Evolutionary conservation across 2,797 vertebrate species (phyloP).

Genomic region (Sylvilagus floridanus): DNA sequence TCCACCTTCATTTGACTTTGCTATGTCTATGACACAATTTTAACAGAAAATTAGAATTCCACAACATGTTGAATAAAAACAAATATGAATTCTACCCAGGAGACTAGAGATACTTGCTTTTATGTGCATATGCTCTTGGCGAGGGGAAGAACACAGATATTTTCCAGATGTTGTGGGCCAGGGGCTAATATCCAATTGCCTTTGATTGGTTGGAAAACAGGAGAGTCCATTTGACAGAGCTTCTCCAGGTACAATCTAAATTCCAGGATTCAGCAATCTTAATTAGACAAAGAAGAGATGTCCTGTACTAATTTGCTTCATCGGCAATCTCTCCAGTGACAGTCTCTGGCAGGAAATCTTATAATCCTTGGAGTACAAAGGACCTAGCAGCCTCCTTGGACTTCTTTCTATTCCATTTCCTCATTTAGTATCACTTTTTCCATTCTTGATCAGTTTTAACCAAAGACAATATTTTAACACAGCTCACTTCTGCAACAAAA

Average conservation of each 20-base stretch:
- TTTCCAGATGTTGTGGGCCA: constrained; percentile 6
- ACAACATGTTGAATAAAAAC: background rate
- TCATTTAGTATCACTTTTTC: constrained; percentile 60
- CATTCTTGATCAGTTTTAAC: constrained; percentile 68
- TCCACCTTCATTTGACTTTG: background rate
- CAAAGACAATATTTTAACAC: constrained; percentile 69
- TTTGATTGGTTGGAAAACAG: constrained; percentile 24
- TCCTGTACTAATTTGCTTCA: constrained; percentile 27
- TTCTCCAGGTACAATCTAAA: constrained; percentile 26
- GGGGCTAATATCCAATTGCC: constrained; percentile 13
- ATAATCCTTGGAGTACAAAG: background rate
- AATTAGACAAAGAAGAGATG: constrained; percentile 50
- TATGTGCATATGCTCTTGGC: background rate
- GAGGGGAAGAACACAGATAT: background rate
- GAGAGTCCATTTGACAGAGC: background rate
- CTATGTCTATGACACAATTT: background rate
- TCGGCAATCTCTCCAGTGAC: constrained; percentile 38
- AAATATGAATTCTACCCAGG: constrained; percentile 25
- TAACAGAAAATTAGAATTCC: constrained; percentile 22
- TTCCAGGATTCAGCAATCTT: constrained; percentile 58
- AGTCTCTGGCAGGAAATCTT: constrained; percentile 53
- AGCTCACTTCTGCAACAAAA: constrained; percentile 65
- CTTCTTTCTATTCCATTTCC: constrained; percentile 68
- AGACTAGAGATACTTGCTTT: constrained; percentile 30
- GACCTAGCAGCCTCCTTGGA: background rate